These are phyloP conservation scores for Neoascia interrupta DNA, from an alignment of 2,888 invertebrate genomes.

Conservation along the genomic window DNA sequence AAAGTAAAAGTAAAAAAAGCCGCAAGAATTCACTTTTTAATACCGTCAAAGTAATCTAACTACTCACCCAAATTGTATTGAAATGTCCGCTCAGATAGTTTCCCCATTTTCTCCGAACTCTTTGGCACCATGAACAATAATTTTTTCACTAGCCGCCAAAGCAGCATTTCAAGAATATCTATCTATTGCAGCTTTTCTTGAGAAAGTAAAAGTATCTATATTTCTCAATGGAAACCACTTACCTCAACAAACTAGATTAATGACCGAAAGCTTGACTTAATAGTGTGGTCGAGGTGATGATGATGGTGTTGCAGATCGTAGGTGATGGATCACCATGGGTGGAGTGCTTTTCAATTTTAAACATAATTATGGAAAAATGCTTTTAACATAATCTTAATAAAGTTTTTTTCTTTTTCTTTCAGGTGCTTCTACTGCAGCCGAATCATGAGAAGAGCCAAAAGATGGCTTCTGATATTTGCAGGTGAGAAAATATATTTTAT, in stretches of 20 bases:
- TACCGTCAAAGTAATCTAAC: conserved; percentile 2
- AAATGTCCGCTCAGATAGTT: conserved; percentile 24
- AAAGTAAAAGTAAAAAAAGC: too few species aligned
- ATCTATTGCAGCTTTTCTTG: conserved; percentile 21
- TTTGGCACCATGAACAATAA: neutral
- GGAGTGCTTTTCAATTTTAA: conserved; percentile 13
- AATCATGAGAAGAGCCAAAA: conserved; percentile 81
- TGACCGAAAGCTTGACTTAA: conserved; percentile 32
- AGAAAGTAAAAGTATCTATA: conserved; percentile 44
- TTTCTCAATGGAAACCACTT: conserved; percentile 10
- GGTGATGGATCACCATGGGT: conserved; percentile 21
- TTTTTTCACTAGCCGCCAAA: neutral
- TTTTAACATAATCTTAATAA: too few species aligned
- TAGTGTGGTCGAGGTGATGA: too few species aligned
- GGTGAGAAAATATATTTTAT: conserved; percentile 79
- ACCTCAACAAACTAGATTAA: conserved; percentile 9
- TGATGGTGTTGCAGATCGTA: conserved; percentile 3
- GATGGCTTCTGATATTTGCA: conserved; percentile 81
- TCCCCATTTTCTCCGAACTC: conserved; percentile 25
- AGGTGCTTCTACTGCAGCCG: conserved; percentile 22
- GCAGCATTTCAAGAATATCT: conserved; percentile 15
- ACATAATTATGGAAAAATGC: neutral
- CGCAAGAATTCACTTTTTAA: too few species aligned
- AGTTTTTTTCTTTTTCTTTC: conserved; percentile 12
- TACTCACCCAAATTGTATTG: neutral